A percentile compares a stretch with the other conserved stretches of the same genome.
phyloP scores from a whole-genome alignment of 2,113 vertebrate genomes.

The Micromys minutus region DNA sequence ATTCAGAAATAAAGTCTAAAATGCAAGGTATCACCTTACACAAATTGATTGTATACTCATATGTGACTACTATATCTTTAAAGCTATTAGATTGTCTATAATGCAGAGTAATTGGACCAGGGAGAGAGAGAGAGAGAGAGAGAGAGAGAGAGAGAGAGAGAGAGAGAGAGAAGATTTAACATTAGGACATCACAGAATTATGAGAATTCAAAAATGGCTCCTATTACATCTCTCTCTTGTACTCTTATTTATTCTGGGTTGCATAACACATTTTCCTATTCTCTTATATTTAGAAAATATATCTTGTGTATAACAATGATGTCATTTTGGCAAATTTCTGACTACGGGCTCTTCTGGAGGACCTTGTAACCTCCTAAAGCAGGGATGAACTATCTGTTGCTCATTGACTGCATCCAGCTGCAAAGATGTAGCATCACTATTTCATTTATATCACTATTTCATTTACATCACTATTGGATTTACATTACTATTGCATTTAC shows the following conservation, averaged over 20 bases:
- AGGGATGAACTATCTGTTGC: neutral
- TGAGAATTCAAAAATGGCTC: neutral
- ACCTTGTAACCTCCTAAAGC: neutral
- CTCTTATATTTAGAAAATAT: neutral
- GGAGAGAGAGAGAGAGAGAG: neutral
- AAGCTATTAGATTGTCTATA: neutral
- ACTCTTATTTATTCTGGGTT: neutral
- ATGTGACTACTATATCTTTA: neutral
- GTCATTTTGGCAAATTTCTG: neutral
- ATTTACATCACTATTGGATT: too few relatives aligned
- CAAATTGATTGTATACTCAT: slow-evolving; percentile 33
- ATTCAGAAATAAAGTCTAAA: neutral
- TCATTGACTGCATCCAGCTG: neutral
- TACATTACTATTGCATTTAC: too few relatives aligned
- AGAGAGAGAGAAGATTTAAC: neutral
- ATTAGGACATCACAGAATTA: neutral
- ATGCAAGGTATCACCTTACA: neutral
- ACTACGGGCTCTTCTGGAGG: neutral
- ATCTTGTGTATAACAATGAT: slow-evolving; percentile 3
- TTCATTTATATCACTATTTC: too few relatives aligned
- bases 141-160: neutral
- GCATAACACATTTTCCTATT: neutral
- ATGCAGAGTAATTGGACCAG: neutral
- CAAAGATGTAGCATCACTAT: too few relatives aligned
- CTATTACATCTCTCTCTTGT: neutral